Conservation (phyloP, 2,797 vertebrate species). For the Gouania willdenowi region DNA sequence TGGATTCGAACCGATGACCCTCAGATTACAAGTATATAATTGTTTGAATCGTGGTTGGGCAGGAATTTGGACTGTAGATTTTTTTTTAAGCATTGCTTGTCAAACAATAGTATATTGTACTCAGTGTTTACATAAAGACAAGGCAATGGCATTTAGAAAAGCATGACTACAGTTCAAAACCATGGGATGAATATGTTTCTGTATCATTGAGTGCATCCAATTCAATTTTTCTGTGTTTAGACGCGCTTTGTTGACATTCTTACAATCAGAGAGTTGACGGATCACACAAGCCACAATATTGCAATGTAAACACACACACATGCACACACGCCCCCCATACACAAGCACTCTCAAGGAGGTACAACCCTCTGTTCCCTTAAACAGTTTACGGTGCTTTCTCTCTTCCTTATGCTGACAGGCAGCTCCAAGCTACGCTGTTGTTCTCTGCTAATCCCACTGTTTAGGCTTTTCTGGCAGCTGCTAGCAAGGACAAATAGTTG, state of each 20-base stretch:
- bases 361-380: conserved; percentile 54
- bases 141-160: too few species aligned
- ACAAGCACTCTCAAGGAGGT: too few species aligned
- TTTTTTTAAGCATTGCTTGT: too few species aligned
- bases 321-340: conserved; percentile 9
- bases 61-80: too few species aligned
- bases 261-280: conserved; percentile 56
- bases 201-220: too few species aligned
- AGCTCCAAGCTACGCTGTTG: conserved; percentile 62
- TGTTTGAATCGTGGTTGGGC: too few species aligned
- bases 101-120: too few species aligned
- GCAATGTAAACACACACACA: conserved; percentile 39
- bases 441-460: conserved; percentile 66
- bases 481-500: conserved; percentile 14
- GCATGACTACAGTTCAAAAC: too few species aligned
- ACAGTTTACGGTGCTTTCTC: conserved; percentile 63
- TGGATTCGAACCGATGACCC: too few species aligned
- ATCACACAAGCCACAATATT: conserved; percentile 51
- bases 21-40: too few species aligned
- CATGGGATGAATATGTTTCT: too few species aligned
- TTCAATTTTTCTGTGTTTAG: conserved; percentile 19
- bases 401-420: conserved; percentile 43
- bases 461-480: conserved; percentile 57
- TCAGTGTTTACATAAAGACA: too few species aligned
- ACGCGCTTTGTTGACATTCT: conserved; percentile 52